A percentile compares a stretch with the other conserved stretches of the same genome.
phyloP scores from a whole-genome alignment of 2,113 vertebrate species.

The Mionectes macconnelli region DNA sequence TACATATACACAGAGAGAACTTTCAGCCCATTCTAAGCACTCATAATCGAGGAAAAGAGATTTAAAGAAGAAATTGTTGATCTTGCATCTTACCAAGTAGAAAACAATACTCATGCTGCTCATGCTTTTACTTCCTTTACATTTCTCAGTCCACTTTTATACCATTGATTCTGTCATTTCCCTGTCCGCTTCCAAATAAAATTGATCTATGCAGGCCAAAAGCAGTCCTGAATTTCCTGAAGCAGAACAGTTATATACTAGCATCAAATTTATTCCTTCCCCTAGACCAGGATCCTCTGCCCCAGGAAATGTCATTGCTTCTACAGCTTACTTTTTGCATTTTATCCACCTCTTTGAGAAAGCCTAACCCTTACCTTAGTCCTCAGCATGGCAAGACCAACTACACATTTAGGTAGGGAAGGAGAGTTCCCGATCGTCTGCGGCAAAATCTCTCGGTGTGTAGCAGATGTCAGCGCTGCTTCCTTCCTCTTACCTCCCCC shows the following conservation, averaged over 20 bases:
- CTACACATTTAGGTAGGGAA: neutral
- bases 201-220: neutral
- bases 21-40: neutral
- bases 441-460: neutral
- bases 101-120: neutral
- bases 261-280: neutral
- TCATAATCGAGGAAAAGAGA: neutral
- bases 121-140: neutral
- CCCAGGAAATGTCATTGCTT: neutral
- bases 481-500: neutral
- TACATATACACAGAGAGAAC: neutral
- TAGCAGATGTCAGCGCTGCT: neutral
- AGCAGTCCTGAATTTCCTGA: neutral
- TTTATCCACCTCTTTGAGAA: rapidly evolving
- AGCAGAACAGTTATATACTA: neutral
- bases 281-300: neutral
- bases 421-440: neutral
- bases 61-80: neutral
- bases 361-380: neutral
- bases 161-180: neutral
- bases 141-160: neutral
- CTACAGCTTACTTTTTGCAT: neutral
- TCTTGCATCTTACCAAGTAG: neutral
- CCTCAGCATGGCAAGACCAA: neutral
- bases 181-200: neutral